Evolutionary conservation across 2,797 vertebrate genomes (phyloP).

Genomic region (Serranus cabrilla): DNA sequence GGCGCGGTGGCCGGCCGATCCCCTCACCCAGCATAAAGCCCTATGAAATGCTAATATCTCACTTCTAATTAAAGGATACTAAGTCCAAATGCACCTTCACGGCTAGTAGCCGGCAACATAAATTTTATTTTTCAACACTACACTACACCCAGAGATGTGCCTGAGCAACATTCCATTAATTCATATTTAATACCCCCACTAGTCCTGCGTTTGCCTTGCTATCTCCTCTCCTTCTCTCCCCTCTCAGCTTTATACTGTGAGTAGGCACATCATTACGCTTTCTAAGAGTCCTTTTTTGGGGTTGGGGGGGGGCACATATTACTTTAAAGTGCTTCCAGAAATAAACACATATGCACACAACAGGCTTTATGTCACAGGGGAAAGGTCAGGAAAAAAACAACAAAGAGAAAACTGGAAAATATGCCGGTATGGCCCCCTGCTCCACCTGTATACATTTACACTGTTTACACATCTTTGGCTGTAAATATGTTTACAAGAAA

Average conservation of each 20-base stretch:
- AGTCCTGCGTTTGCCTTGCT: conserved; percentile 61
- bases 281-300: conserved; percentile 52
- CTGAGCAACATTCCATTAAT: conserved; percentile 85
- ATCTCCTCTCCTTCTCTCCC: conserved; percentile 53
- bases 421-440: conserved; percentile 57
- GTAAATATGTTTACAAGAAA: conserved; percentile 86
- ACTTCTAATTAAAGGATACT: conserved; percentile 99
- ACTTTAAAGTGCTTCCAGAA: conserved; percentile 59
- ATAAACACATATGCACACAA: conserved; percentile 58
- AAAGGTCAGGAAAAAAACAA: conserved; percentile 51
- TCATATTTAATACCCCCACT: conserved; percentile 84
- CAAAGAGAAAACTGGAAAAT: conserved; percentile 40
- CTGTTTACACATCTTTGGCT: conserved; percentile 81
- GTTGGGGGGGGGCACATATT: conserved; percentile 11
- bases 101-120: conserved; percentile 86
- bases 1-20: conserved; percentile 93
- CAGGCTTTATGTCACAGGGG: conserved; percentile 49
- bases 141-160: conserved; percentile 81
- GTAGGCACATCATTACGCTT: conserved; percentile 65
- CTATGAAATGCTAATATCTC: conserved; percentile 99
- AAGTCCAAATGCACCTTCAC: conserved; percentile 94
- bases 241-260: conserved; percentile 63
- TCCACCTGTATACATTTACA: conserved; percentile 77
- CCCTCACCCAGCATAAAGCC: conserved; percentile 96
- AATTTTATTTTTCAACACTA: conserved; percentile 85